A percentile compares a stretch with the other conserved stretches of the same genome.
Evolutionary conservation across 1,140 invertebrate genomes (phyloP).

Genomic region (Ceratina calcarata): DNA sequence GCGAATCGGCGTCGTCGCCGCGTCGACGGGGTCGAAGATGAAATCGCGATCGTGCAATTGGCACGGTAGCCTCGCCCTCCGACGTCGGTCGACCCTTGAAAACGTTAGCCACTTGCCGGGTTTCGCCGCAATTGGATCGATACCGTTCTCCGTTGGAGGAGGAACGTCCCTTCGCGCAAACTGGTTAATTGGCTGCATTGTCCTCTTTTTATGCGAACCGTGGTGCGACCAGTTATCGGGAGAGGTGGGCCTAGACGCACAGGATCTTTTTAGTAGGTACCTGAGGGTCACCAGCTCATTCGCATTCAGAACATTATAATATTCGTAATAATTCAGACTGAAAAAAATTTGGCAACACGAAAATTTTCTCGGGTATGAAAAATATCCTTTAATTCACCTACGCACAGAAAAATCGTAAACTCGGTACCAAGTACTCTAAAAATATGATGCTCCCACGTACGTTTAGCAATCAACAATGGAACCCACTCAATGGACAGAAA

Average conservation of each 20-base stretch:
- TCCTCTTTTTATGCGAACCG: not conserved
- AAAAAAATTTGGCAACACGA: no score
- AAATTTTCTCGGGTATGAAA: no score
- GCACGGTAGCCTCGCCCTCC: slow-evolving; percentile 2
- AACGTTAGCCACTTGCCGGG: slow-evolving; percentile 31
- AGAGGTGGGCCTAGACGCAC: no score
- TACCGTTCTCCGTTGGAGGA: not conserved
- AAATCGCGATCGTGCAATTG: slow-evolving; percentile 26
- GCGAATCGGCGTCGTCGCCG: not conserved
- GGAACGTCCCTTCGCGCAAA: slow-evolving; percentile 13
- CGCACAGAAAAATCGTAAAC: no score
- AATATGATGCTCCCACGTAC: not conserved
- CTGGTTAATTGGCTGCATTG: slow-evolving; percentile 30
- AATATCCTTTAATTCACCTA: no score
- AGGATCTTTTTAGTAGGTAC: no score
- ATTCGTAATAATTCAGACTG: no score
- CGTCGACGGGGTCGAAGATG: not conserved
- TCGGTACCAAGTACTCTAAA: no score
- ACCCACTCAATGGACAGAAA: not conserved
- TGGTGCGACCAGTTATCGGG: no score
- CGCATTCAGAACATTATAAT: no score
- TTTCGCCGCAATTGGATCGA: slow-evolving; percentile 38
- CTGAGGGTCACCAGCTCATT: no score
- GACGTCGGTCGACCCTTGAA: slow-evolving; percentile 31
- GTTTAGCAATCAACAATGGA: not conserved